A percentile compares a stretch with the other conserved stretches of the same genome.
These are phyloP conservation scores for Turnix velox DNA, from an alignment of 2,113 vertebrate genomes.

Conservation along the genomic window DNA sequence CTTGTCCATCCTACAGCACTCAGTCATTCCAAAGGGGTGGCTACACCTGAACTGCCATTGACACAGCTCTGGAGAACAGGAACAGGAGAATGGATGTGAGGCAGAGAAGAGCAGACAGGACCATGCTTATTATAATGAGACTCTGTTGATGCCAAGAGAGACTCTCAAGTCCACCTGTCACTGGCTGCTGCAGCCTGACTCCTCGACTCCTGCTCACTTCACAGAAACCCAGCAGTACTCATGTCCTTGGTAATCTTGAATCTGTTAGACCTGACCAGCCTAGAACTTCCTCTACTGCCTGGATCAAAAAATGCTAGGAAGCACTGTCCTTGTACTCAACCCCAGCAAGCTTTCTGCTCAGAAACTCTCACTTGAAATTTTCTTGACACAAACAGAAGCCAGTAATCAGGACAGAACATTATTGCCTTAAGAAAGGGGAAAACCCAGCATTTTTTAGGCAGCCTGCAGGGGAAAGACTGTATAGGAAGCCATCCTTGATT, in stretches of 20 bases:
- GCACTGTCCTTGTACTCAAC: neutral
- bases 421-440: neutral
- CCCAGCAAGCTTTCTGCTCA: neutral
- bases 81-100: neutral
- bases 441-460: neutral
- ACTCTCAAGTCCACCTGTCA: neutral
- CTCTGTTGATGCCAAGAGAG: neutral
- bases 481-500: neutral
- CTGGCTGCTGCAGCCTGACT: neutral
- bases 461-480: neutral
- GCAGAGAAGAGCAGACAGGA: neutral
- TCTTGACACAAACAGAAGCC: neutral
- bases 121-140: neutral
- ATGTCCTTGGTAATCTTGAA: neutral
- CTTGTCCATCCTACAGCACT: neutral
- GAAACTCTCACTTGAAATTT: neutral
- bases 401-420: neutral
- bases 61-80: neutral
- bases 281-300: neutral
- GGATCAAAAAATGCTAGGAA: neutral
- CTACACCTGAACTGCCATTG: neutral
- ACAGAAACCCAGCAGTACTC: neutral
- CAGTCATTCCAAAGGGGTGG: neutral
- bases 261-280: neutral
- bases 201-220: neutral